Conservation (phyloP, 2,888 invertebrate species). For the Syrista parreyssii region DNA sequence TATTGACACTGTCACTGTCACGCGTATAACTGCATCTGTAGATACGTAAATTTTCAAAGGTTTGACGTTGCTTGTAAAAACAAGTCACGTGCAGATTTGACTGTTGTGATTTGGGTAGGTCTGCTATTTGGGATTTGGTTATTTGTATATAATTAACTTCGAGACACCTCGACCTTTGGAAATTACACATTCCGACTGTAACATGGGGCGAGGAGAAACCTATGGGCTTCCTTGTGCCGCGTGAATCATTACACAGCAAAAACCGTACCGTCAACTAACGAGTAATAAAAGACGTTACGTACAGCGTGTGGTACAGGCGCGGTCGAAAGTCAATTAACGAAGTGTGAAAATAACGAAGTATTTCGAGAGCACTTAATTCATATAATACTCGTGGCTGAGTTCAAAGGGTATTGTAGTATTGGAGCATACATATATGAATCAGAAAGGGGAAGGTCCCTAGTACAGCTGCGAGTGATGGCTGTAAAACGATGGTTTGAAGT, state of each 20-base stretch:
- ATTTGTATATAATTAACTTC: neutral
- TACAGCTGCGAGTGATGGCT: neutral
- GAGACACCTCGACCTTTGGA: neutral
- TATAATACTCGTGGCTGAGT: slow-evolving; percentile 10
- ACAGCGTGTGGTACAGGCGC: neutral
- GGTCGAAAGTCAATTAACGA: slow-evolving; percentile 36
- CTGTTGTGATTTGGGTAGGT: neutral
- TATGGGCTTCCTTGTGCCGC: neutral
- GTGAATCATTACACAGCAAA: neutral
- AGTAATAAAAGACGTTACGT: neutral
- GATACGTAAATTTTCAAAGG: neutral
- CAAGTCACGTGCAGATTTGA: neutral
- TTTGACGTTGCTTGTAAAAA: neutral
- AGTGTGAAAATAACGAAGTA: slow-evolving; percentile 36
- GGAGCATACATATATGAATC: neutral
- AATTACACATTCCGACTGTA: neutral
- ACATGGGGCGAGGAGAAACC: neutral
- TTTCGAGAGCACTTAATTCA: neutral
- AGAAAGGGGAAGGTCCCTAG: neutral
- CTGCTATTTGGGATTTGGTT: neutral
- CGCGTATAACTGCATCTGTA: neutral
- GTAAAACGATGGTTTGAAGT: neutral
- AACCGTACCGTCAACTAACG: neutral
- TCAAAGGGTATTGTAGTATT: slow-evolving; percentile 36
- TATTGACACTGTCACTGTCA: neutral